A percentile compares a stretch with the other conserved stretches of the same genome.
phyloP scores from a whole-genome alignment of 1,140 invertebrate genomes.

The Drosophila suzukii region DNA sequence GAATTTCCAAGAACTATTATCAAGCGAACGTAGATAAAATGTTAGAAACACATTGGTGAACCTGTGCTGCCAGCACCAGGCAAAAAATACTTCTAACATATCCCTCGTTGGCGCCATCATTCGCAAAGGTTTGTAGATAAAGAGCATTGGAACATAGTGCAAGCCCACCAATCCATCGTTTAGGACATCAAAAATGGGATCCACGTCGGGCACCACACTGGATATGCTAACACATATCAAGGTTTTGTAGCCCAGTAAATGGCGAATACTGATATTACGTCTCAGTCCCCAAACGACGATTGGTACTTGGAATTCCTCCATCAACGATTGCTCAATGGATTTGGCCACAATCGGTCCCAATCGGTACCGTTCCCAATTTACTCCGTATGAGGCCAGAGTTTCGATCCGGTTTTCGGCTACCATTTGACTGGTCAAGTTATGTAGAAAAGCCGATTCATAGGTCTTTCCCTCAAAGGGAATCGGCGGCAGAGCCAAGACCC shows the following conservation, averaged over 20 bases:
- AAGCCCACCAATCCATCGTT: slow-evolving; percentile 21
- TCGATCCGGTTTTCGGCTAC: slow-evolving; percentile 10
- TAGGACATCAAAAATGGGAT: slow-evolving; percentile 47
- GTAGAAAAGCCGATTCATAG: slow-evolving; percentile 6
- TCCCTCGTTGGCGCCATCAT: background rate
- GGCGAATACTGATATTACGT: slow-evolving; percentile 8
- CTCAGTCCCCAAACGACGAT: slow-evolving; percentile 38
- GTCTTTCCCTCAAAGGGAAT: background rate
- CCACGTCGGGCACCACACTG: slow-evolving; percentile 9
- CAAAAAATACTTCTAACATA: slow-evolving; percentile 33
- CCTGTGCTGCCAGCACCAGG: slow-evolving; percentile 55
- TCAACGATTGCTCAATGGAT: slow-evolving; percentile 42
- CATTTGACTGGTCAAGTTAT: slow-evolving; percentile 21
- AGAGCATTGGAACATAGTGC: slow-evolving; percentile 47
- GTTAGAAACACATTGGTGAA: slow-evolving; percentile 55
- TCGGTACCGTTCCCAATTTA: background rate
- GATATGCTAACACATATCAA: slow-evolving; percentile 42
- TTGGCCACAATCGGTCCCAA: slow-evolving; percentile 2
- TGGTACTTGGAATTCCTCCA: slow-evolving; percentile 38
- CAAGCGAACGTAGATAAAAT: background rate
- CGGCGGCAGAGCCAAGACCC: background rate
- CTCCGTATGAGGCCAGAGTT: slow-evolving; percentile 3
- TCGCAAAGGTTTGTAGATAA: slow-evolving; percentile 12
- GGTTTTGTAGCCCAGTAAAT: slow-evolving; percentile 22
- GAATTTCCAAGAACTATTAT: background rate